phyloP scores from a whole-genome alignment of 2,888 invertebrate species.

The Coecobrya sp. region DNA sequence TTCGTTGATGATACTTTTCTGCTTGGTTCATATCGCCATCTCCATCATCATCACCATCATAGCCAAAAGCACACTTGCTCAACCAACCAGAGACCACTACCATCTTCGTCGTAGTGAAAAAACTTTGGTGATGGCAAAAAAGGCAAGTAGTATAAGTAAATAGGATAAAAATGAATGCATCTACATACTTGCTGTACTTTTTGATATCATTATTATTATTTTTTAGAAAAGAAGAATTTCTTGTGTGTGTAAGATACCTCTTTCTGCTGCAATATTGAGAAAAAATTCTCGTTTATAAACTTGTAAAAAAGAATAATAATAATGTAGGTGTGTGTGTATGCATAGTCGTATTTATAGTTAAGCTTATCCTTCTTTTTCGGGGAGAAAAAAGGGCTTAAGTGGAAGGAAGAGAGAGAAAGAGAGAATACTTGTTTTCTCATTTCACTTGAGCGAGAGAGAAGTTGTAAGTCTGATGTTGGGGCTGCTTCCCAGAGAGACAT shows the following conservation, averaged over 20 bases:
- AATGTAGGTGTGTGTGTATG: conserved; percentile 12
- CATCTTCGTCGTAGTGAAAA: neutral
- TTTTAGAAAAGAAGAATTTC: conserved; percentile 3
- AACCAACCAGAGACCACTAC: neutral
- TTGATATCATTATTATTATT: conserved; percentile 2
- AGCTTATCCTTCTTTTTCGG: conserved; percentile 16
- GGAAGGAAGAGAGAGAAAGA: conserved; percentile 2
- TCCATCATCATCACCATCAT: conserved; percentile 10
- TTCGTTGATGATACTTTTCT: conserved; percentile 6
- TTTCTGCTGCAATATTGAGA: conserved; percentile 6
- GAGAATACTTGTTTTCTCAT: conserved; percentile 68
- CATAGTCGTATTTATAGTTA: neutral
- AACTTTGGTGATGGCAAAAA: neutral
- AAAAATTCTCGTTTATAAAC: conserved; percentile 6
- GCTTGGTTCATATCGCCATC: conserved; percentile 11
- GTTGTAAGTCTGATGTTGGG: neutral
- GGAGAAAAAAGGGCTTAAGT: conserved; percentile 43
- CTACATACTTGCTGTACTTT: neutral
- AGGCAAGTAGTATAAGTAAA: neutral
- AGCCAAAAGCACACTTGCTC: conserved; percentile 27
- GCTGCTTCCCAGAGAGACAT: conserved; percentile 61
- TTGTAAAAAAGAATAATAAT: conserved; percentile 10
- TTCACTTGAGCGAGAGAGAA: conserved; percentile 36
- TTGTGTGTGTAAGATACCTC: neutral
- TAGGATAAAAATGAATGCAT: neutral